Evolutionary conservation across 1,140 invertebrate species (phyloP).

Genomic region (Hyles vespertilio): DNA sequence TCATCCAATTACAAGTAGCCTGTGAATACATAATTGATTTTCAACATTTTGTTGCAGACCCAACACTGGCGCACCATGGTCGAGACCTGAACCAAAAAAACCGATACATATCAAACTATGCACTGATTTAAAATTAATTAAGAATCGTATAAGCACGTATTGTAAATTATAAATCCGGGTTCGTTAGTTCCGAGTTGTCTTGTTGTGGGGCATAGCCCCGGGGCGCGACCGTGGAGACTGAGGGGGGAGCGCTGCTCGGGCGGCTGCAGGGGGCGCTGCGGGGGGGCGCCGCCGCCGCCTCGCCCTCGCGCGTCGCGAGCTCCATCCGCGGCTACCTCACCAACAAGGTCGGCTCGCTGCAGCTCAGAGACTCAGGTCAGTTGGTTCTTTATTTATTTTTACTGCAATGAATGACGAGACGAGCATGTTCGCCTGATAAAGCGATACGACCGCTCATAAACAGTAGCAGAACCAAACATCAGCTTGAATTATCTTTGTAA

Average conservation of each 20-base stretch:
- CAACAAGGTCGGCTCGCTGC: constrained; percentile 64
- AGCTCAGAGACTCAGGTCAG: constrained; percentile 66
- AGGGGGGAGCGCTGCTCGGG: constrained; percentile 69
- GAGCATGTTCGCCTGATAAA: background rate
- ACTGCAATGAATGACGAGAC: background rate
- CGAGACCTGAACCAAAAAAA: constrained; percentile 34
- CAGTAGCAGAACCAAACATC: no score
- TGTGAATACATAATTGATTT: no score
- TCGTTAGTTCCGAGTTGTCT: no score
- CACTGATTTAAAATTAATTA: constrained; percentile 42
- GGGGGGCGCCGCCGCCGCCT: constrained; percentile 72
- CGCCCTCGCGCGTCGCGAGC: constrained; percentile 60
- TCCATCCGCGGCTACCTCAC: constrained; percentile 63
- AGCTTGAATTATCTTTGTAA: no score
- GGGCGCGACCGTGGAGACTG: constrained; percentile 77
- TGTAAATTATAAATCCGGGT: no score
- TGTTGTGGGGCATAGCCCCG: constrained; percentile 43
- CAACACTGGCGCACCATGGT: constrained; percentile 50
- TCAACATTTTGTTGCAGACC: constrained; percentile 50
- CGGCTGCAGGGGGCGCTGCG: constrained; percentile 71
- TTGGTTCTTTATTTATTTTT: background rate
- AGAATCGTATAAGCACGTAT: no score
- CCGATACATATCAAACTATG: constrained; percentile 66
- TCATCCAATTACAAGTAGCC: no score
- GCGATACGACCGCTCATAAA: no score